A percentile compares a stretch with the other conserved stretches of the same genome.
Conservation (phyloP, 1,140 invertebrate species). For the Neodiprion fabricii region DNA sequence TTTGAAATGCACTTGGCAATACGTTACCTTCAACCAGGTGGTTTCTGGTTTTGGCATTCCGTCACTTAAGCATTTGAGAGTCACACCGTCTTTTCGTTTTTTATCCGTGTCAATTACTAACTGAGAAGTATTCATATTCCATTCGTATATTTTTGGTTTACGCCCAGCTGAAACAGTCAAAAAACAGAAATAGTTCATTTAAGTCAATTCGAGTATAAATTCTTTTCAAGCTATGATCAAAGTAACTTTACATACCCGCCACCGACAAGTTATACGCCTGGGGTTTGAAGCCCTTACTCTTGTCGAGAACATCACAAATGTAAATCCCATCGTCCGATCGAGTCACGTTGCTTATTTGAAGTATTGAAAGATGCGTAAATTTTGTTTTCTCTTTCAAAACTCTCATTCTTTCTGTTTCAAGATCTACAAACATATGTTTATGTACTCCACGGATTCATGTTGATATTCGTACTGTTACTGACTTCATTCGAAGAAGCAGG, state of each 20-base stretch:
- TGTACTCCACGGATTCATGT: slow-evolving; percentile 8
- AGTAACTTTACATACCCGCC: slow-evolving; percentile 33
- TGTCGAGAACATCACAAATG: slow-evolving; percentile 40
- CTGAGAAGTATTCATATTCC: slow-evolving; percentile 41
- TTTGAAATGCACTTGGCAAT: background rate
- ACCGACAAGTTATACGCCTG: slow-evolving; percentile 33
- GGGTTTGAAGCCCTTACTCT: slow-evolving; percentile 25
- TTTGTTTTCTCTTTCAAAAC: slow-evolving; percentile 27
- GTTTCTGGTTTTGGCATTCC: slow-evolving; percentile 51
- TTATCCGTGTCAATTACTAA: slow-evolving; percentile 28
- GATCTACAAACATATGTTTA: slow-evolving; percentile 20
- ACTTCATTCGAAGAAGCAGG: slow-evolving; percentile 24
- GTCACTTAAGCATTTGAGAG: slow-evolving; percentile 40
- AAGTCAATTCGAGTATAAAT: background rate
- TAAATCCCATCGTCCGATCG: slow-evolving; percentile 36
- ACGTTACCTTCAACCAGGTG: slow-evolving; percentile 53
- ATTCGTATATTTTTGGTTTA: slow-evolving; percentile 31
- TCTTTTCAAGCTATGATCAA: slow-evolving; percentile 9
- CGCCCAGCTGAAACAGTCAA: slow-evolving; percentile 34
- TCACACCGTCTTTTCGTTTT: slow-evolving; percentile 33
- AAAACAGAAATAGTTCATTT: slow-evolving; percentile 7
- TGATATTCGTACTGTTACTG: background rate
- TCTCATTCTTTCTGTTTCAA: slow-evolving; percentile 32
- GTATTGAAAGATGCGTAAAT: slow-evolving; percentile 43
- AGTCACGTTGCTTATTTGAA: slow-evolving; percentile 37